A percentile compares a stretch with the other conserved stretches of the same genome.
Evolutionary conservation across 2,797 vertebrate species (phyloP).

Genomic region (Hirundo rustica): DNA sequence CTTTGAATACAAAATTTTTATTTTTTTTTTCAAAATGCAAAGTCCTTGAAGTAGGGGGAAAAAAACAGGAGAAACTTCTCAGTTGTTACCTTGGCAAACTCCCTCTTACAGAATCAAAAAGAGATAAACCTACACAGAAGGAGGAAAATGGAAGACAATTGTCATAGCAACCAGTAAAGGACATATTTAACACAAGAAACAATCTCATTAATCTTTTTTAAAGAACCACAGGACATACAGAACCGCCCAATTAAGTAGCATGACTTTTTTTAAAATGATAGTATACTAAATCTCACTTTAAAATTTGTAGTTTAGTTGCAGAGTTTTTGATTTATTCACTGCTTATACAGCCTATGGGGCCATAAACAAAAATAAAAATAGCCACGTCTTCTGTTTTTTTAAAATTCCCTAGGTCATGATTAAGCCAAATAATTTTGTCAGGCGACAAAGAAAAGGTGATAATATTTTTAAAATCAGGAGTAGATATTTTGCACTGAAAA

Average conservation of each 20-base stretch:
- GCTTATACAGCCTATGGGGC: not conserved
- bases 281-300: not conserved
- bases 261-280: not conserved
- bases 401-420: not conserved
- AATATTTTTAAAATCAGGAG: not conserved
- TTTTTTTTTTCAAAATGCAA: not conserved
- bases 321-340: conserved; percentile 13
- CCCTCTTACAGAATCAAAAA: conserved; percentile 57
- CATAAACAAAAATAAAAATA: not conserved
- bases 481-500: not conserved
- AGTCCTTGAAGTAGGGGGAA: not conserved
- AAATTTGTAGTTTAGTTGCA: not conserved
- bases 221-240: conserved; percentile 35
- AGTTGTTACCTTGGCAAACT: conserved; percentile 56
- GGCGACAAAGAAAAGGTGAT: not conserved
- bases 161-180: conserved; percentile 74
- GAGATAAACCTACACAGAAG: conserved; percentile 34
- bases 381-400: not conserved
- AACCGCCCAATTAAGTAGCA: conserved; percentile 6
- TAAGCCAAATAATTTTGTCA: not conserved
- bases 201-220: conserved; percentile 57
- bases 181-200: conserved; percentile 51
- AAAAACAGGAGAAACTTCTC: conserved; percentile 9
- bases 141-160: conserved; percentile 39
- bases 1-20: not conserved